Conservation (phyloP, 2,113 vertebrate species). For the Gambusia affinis region DNA sequence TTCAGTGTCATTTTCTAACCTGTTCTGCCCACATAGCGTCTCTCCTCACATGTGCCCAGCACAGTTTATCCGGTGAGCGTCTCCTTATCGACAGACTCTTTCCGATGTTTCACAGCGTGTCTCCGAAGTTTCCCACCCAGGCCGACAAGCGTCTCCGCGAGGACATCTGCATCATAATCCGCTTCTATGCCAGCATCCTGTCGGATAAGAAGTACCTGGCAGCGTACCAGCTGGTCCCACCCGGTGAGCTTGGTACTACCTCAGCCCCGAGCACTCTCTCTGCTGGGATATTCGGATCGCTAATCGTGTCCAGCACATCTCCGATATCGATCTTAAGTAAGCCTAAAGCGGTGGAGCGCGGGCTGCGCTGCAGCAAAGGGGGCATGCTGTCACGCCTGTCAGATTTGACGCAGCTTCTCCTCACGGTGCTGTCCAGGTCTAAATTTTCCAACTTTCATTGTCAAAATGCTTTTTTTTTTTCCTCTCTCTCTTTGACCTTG, state of each 20-base stretch:
- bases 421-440: slow-evolving; percentile 47
- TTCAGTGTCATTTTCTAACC: too few species aligned
- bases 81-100: neutral
- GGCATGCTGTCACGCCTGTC: slow-evolving; percentile 69
- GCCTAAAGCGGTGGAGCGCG: slow-evolving; percentile 70
- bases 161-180: slow-evolving; percentile 94
- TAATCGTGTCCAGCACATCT: slow-evolving; percentile 85
- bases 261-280: slow-evolving; percentile 80
- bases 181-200: slow-evolving; percentile 97
- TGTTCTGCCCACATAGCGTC: too few species aligned
- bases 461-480: neutral
- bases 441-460: neutral
- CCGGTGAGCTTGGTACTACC: slow-evolving; percentile 87
- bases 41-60: too few species aligned
- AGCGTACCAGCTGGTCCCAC: slow-evolving; percentile 92
- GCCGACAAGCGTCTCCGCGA: slow-evolving; percentile 92
- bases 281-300: slow-evolving; percentile 84
- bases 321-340: slow-evolving; percentile 84
- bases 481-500: neutral
- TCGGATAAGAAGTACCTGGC: slow-evolving; percentile 99
- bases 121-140: slow-evolving; percentile 95
- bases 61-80: neutral
- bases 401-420: slow-evolving; percentile 66
- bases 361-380: slow-evolving; percentile 59
- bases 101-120: slow-evolving; percentile 71